Conservation (phyloP, 2,888 invertebrate species). For the Diploptera punctata region DNA sequence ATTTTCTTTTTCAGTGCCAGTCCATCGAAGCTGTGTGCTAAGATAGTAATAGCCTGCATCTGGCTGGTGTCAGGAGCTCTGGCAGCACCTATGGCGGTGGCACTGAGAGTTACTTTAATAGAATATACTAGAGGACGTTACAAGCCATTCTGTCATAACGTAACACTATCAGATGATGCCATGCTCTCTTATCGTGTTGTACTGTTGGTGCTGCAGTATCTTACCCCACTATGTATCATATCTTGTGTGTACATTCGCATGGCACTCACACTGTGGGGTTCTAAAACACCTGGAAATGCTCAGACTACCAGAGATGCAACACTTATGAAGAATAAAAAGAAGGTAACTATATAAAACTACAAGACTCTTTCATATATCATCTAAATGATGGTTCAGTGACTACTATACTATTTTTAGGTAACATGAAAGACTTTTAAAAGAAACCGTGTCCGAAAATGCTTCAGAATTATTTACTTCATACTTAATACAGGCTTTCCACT, state of each 20-base stretch:
- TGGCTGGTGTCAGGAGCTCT: conserved; percentile 73
- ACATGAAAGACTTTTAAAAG: too few relatives aligned
- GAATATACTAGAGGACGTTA: conserved; percentile 51
- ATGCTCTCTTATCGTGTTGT: conserved; percentile 65
- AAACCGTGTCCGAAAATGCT: too few relatives aligned
- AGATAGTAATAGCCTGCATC: conserved; percentile 74
- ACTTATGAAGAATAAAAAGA: conserved; percentile 81
- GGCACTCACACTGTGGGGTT: conserved; percentile 81
- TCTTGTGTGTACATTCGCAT: conserved; percentile 83
- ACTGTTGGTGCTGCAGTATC: conserved; percentile 69
- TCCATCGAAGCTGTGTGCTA: conserved; percentile 76
- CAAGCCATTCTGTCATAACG: conserved; percentile 66
- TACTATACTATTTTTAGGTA: too few relatives aligned
- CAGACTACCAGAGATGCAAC: conserved; percentile 80
- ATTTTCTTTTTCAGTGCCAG: conserved; percentile 68
- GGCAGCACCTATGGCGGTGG: conserved; percentile 73
- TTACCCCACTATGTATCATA: conserved; percentile 82
- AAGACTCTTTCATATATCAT: too few relatives aligned
- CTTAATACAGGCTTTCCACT: too few relatives aligned
- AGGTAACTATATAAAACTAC: conserved; percentile 63
- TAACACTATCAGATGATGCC: conserved; percentile 59
- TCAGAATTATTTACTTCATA: too few relatives aligned
- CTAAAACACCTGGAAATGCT: conserved; percentile 79
- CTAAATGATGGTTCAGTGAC: too few relatives aligned
- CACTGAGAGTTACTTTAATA: conserved; percentile 58